Evolutionary conservation across 1,140 invertebrate genomes (phyloP), one percentile per base, ranked within the genome.

Genomic region (Drosophila nasuta): DNA sequence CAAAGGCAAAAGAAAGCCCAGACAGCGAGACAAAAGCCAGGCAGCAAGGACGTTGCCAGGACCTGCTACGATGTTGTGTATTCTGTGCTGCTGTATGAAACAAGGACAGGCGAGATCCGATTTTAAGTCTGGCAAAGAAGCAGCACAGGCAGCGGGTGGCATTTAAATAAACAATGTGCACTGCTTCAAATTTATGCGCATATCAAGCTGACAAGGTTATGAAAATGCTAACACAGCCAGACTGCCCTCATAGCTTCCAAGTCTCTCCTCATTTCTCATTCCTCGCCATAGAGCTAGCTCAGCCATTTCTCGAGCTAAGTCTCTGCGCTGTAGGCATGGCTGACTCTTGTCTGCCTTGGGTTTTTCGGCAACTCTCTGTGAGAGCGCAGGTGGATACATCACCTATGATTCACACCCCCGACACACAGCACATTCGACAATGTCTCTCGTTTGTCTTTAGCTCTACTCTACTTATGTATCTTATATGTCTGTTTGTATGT

Each of bases 131-230:
- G 41, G 20, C 20, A 25, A 25, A 25, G 20, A 25, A 25, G 2
- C 43, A 58, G 35, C 54, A 49, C 60, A 48, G 64, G 59, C 57
- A 70, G 85, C 74, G 62, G 75, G 68, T 67, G 75, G 76, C 83
- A 88, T 88, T 89, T 88, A 83, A 88, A 88, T 88, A 89, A 88
- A 89, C 83, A 89, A 88, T 88, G 83, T 81, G 81, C 83, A 79
- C 69, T 83, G 83, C 77, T 87, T 87, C 67, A 88, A 87, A 87
- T 88, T 87, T 87, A 87, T 87, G 83, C 83, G 83, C 85, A 88
- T 88, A 88, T 88, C 83, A 88, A 87, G 85, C 81, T 79, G 83
- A 88, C 85, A 88, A 88, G 83, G 85, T 88, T 88, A 88, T 88
- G 83, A 88, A 88, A 88, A 76, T 88, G 83, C 85, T 81, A 88